Conservation (phyloP, 2,113 vertebrate genomes). For the Elephantulus edwardii region DNA sequence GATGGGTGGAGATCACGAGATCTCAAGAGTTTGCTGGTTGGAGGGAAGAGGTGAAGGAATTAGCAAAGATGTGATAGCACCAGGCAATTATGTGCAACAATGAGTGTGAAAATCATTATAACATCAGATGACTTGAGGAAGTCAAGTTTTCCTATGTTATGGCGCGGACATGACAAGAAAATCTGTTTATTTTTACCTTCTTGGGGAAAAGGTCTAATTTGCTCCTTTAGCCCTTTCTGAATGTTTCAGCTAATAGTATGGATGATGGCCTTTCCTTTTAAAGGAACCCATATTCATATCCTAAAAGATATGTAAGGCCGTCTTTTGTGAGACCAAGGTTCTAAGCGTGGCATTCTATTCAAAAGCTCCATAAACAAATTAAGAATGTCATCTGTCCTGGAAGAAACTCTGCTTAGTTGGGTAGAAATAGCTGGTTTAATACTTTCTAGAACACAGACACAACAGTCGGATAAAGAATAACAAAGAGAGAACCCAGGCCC, state of each 20-base stretch:
- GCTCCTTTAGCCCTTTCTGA: not conserved
- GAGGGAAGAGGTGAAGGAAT: too few species aligned
- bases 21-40: too few species aligned
- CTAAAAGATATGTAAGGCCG: not conserved
- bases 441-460: too few species aligned
- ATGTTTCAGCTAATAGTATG: not conserved
- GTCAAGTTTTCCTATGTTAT: not conserved
- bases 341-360: not conserved
- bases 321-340: not conserved
- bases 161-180: not conserved
- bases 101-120: not conserved
- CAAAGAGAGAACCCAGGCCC: too few species aligned
- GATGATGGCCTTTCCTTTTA: not conserved
- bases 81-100: too few species aligned
- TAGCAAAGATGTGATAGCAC: too few species aligned
- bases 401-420: conserved; percentile 19
- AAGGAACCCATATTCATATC: not conserved
- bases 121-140: not conserved
- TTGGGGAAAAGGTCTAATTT: not conserved
- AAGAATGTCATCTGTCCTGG: not conserved
- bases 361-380: conserved; percentile 11
- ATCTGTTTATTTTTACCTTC: not conserved
- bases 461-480: too few species aligned
- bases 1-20: too few species aligned
- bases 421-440: not conserved